Percentiles rank a stretch among this genome's conserved stretches.
Conservation (phyloP, 2,113 vertebrate genomes). For the Austrofundulus limnaeus region DNA sequence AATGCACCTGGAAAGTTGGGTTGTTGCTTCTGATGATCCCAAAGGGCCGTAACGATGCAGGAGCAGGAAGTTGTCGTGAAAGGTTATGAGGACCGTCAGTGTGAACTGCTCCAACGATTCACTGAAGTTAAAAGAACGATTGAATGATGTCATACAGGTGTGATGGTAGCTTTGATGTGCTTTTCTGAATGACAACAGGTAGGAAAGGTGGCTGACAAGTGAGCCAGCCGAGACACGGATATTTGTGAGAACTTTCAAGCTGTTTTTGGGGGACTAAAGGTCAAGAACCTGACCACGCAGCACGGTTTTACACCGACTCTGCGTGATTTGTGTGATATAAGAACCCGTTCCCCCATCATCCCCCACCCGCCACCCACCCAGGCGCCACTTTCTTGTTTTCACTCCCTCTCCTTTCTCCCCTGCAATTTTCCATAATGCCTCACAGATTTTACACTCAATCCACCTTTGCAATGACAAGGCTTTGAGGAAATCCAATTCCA, state of each 20-base stretch:
- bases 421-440: constrained; percentile 77
- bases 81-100: no score
- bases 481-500: constrained; percentile 79
- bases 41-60: constrained; percentile 21
- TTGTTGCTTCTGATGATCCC: constrained; percentile 36
- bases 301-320: constrained; percentile 18
- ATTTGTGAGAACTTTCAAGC: constrained; percentile 24
- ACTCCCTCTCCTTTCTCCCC: constrained; percentile 58
- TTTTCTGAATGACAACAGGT: constrained; percentile 52
- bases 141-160: neutral
- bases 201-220: neutral
- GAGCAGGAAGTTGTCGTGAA: no score
- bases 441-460: constrained; percentile 78
- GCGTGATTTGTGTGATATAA: constrained; percentile 47
- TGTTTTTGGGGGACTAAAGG: constrained; percentile 7
- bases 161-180: constrained; percentile 48
- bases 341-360: constrained; percentile 28
- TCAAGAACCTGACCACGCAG: neutral
- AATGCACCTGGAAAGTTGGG: constrained; percentile 38
- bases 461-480: constrained; percentile 80
- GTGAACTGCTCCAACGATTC: constrained; percentile 1
- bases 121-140: constrained; percentile 17
- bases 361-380: constrained; percentile 48
- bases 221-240: neutral
- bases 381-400: constrained; percentile 51